Percentiles rank a stretch among this genome's conserved stretches.
Evolutionary conservation across 2,113 vertebrate genomes (phyloP).

Genomic region (Calidris pygmaea): DNA sequence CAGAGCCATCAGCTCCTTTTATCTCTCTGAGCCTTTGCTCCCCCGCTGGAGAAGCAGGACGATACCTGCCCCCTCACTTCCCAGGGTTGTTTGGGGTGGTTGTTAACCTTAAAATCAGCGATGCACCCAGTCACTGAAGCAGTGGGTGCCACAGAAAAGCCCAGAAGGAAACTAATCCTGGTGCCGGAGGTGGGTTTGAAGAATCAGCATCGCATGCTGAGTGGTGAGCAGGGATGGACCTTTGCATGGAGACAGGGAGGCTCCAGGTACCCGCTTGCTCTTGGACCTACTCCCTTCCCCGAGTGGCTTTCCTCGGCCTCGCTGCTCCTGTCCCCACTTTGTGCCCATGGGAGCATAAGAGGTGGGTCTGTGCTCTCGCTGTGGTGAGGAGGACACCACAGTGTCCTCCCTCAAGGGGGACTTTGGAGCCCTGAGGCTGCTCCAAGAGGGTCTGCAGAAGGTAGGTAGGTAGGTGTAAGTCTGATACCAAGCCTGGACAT

Average conservation of each 20-base stretch:
- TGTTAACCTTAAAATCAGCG: background rate
- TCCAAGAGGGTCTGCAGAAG: background rate
- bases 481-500: background rate
- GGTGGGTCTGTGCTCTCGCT: background rate
- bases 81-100: background rate
- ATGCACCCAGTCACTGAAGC: background rate
- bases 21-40: background rate
- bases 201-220: background rate
- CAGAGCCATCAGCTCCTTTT: background rate
- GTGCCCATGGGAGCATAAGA: background rate
- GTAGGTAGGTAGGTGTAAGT: background rate
- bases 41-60: background rate
- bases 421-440: background rate
- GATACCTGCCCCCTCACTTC: conserved; percentile 4
- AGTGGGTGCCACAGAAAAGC: background rate
- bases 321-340: background rate
- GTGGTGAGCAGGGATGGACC: background rate
- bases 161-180: background rate
- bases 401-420: background rate
- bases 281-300: background rate
- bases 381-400: accelerated
- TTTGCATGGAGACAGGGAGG: background rate
- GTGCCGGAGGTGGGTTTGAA: background rate
- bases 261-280: background rate
- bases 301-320: background rate